Evolutionary conservation across 2,797 vertebrate genomes (phyloP), one percentile per base, ranked within the genome.

Genomic region (Arrhamphus sclerolepis): DNA sequence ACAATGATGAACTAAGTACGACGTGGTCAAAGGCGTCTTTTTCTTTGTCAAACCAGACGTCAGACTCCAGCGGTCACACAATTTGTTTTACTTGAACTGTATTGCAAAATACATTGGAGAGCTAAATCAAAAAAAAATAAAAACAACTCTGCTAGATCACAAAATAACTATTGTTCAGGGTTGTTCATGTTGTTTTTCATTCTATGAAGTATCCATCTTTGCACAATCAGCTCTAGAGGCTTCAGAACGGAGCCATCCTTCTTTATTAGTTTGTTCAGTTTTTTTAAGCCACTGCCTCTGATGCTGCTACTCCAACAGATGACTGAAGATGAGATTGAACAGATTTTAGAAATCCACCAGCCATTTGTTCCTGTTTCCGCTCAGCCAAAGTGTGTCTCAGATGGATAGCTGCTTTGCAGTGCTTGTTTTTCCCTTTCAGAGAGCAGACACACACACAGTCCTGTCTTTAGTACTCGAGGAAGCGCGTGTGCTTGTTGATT

Each of bases 401-500:
- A 64, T 78, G 72, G 52, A 53, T 43, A 63, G 42, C 50, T 64
- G 28, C 46, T 78, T 65, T 66, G 58, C 11, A 62, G 61, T 50
- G 60, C n/a, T 6, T 53, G 48, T 60, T 81, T 60, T 82, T 75
- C 50, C 66, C 38, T 44, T 72, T 50, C 34, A 22, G 29, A 61
- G 47, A 70, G 63, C 49, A 73, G 14, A 57, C 31, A 66, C 14
- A 56, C 42, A 69, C 50, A 68, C 19, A 43, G 29, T 41, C 41
- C 44, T 44, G 65, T 48, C 60, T 26, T 48, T 31, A 66, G 46
- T 18, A 44, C 44, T 47, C 0, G 11, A 62, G 51, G 22, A 52
- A 72, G 66, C 17, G 64, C 62, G 63, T 74, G 50, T 69, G 56
- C 67, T 49, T 84, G 81, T 86, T 83, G 87, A 88, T 89, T 84